Evolutionary conservation across 2,888 invertebrate genomes (phyloP).

Genomic region (Acanthopleura granulata): DNA sequence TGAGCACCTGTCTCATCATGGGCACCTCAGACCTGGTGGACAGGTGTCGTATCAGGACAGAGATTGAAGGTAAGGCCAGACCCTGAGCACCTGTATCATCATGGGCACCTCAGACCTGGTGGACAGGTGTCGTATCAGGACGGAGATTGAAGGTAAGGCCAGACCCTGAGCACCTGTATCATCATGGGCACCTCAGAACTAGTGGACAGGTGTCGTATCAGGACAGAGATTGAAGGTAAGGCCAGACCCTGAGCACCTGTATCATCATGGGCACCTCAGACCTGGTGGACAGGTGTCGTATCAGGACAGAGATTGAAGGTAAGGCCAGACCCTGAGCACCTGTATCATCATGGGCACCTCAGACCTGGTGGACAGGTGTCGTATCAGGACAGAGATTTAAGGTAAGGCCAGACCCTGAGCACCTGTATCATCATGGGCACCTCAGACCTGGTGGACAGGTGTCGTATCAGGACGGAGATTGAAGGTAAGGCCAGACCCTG

Average conservation of each 20-base stretch:
- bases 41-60: constrained; percentile 65
- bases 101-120: constrained; percentile 63
- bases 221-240: constrained; percentile 69
- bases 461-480: constrained; percentile 67
- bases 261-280: constrained; percentile 67
- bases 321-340: constrained; percentile 67
- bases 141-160: constrained; percentile 67
- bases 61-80: constrained; percentile 66
- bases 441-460: constrained; percentile 58
- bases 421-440: constrained; percentile 70
- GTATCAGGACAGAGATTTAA: constrained; percentile 68
- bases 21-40: constrained; percentile 62
- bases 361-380: constrained; percentile 58
- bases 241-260: constrained; percentile 69
- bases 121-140: constrained; percentile 62
- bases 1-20: constrained; percentile 70
- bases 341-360: constrained; percentile 68
- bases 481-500: constrained; percentile 66
- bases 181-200: constrained; percentile 66
- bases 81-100: constrained; percentile 71
- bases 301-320: constrained; percentile 70
- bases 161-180: constrained; percentile 70
- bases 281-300: constrained; percentile 57
- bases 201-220: constrained; percentile 57
- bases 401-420: constrained; percentile 67